A percentile compares a stretch with the other conserved stretches of the same genome.
These are phyloP conservation scores for Hippocampus mohnikei DNA, from an alignment of 2,113 vertebrate genomes.

Conservation along the genomic window DNA sequence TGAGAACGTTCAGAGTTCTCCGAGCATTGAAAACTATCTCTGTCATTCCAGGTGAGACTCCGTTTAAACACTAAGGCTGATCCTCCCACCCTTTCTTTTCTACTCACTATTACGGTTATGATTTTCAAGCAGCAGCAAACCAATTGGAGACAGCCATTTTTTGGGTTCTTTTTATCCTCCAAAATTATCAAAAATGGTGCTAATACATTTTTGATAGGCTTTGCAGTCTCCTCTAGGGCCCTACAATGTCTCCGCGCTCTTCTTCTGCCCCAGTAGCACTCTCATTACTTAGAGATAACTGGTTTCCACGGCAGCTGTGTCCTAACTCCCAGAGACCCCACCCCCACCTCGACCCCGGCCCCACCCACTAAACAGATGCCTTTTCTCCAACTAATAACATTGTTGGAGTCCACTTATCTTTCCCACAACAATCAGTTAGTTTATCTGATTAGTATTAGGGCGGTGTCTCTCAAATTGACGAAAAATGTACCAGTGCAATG, in stretches of 20 bases:
- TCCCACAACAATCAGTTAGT: conserved; percentile 14
- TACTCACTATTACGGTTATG: conserved; percentile 69
- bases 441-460: conserved; percentile 14
- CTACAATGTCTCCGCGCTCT: conserved; percentile 55
- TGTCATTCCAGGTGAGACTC: conserved; percentile 99
- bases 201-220: conserved; percentile 83
- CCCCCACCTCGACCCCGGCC: conserved; percentile 18
- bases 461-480: conserved; percentile 24
- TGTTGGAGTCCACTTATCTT: conserved; percentile 14
- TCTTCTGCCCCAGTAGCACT: conserved; percentile 56
- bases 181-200: conserved; percentile 77
- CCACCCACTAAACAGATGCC: conserved; percentile 27
- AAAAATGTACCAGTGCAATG: conserved; percentile 14
- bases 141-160: conserved; percentile 72
- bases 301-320: conserved; percentile 55
- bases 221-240: conserved; percentile 81
- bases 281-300: conserved; percentile 37
- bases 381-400: conserved; percentile 12
- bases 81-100: conserved; percentile 75
- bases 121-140: conserved; percentile 62
- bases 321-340: conserved; percentile 10
- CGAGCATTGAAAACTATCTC: conserved; percentile 99
- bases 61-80: conserved; percentile 84
- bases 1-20: conserved; percentile 99
- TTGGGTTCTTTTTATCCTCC: conserved; percentile 70